Evolutionary conservation across 1,140 invertebrate genomes (phyloP).

Genomic region (Nautilus pompilius): DNA sequence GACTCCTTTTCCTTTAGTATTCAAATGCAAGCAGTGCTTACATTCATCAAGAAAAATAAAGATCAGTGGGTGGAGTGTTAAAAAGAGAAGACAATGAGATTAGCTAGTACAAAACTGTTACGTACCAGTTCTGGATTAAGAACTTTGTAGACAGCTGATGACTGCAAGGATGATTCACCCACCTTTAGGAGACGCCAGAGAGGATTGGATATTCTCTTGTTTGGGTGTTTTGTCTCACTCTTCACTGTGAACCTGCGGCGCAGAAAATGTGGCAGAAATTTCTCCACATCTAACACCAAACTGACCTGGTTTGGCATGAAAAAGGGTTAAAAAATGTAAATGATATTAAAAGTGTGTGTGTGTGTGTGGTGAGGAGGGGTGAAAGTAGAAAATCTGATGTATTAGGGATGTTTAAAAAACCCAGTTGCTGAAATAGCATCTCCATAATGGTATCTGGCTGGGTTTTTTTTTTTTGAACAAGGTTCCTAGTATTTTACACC

Average conservation of each 20-base stretch:
- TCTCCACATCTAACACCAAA: constrained; percentile 57
- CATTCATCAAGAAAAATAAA: no score
- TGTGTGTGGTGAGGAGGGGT: no score
- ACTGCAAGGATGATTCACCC: constrained; percentile 24
- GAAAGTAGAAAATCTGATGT: not conserved
- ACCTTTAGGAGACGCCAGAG: constrained; percentile 22
- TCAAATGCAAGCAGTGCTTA: no score
- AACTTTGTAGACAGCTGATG: constrained; percentile 37
- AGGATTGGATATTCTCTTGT: constrained; percentile 23
- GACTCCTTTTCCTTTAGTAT: no score
- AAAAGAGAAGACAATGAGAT: not conserved
- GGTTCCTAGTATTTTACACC: no score
- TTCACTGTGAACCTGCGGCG: constrained; percentile 46
- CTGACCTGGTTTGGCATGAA: constrained; percentile 40
- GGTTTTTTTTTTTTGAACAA: no score
- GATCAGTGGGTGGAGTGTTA: not conserved
- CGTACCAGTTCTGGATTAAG: constrained; percentile 51
- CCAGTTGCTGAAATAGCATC: not conserved
- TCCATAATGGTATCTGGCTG: not conserved
- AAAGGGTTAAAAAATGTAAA: constrained; percentile 2
- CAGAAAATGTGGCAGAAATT: constrained; percentile 53
- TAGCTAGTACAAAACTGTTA: not conserved
- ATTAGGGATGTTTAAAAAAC: not conserved
- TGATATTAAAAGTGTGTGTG: not conserved
- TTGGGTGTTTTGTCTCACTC: constrained; percentile 49